A percentile compares a stretch with the other conserved stretches of the same genome.
Evolutionary conservation across 2,797 vertebrate species (phyloP).

Genomic region (Peromyscus aztecus): DNA sequence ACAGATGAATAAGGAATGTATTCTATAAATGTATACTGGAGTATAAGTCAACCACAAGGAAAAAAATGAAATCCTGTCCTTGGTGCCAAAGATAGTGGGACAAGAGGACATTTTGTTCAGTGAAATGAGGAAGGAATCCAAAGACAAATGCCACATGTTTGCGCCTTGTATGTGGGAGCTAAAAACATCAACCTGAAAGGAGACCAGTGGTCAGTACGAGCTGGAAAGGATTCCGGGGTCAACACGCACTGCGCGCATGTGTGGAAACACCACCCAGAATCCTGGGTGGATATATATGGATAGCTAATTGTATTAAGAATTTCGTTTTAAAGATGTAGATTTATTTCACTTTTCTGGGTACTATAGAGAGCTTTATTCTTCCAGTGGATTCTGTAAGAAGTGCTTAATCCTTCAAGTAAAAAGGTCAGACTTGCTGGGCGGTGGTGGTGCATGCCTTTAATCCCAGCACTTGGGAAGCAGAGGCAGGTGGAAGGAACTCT

Average conservation of each 20-base stretch:
- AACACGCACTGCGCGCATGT: neutral
- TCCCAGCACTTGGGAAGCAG: too few species aligned
- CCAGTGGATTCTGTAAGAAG: neutral
- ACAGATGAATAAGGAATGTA: neutral
- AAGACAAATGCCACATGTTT: neutral
- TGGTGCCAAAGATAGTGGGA: neutral
- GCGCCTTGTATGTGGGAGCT: neutral
- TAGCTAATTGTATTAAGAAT: neutral
- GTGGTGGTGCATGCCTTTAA: too few species aligned
- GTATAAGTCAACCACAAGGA: neutral
- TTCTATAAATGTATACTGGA: neutral
- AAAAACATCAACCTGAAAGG: neutral
- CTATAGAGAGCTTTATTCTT: neutral
- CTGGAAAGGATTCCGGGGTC: neutral
- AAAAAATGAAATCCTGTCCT: neutral
- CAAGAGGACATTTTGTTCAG: neutral
- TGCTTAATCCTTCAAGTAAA: neutral
- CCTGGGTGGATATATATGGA: neutral
- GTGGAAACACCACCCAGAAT: neutral
- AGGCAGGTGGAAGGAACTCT: too few species aligned
- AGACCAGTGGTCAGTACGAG: neutral
- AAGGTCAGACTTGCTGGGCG: neutral
- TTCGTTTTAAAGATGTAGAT: neutral
- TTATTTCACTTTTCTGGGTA: constrained; percentile 9
- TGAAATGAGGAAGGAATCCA: neutral